Evolutionary conservation across 2,888 invertebrate species (phyloP).

Genomic region (Trachelus stipa): DNA sequence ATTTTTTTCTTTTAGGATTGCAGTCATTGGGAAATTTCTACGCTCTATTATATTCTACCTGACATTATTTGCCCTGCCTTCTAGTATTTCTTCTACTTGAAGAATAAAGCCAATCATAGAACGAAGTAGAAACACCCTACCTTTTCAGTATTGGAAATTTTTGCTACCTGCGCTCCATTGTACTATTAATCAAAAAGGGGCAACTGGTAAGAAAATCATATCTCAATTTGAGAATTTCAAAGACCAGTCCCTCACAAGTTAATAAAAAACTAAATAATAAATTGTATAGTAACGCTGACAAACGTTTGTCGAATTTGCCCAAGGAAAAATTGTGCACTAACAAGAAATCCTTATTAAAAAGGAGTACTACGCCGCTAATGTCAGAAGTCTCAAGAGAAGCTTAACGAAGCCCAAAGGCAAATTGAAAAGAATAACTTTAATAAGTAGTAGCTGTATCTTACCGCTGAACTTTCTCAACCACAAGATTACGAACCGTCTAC

Average conservation of each 20-base stretch:
- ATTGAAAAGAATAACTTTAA: neutral
- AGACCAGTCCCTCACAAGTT: neutral
- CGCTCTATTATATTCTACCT: too few relatives aligned
- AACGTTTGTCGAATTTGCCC: neutral
- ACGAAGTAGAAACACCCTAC: neutral
- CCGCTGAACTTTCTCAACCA: neutral
- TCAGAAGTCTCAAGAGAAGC: neutral
- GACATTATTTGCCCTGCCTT: too few relatives aligned
- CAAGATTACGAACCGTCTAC: neutral
- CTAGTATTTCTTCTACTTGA: neutral
- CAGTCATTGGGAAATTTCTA: too few relatives aligned
- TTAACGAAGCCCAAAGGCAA: neutral
- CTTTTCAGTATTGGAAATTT: neutral
- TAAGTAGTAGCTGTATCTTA: neutral
- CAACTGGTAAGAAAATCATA: neutral
- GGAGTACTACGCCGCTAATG: neutral
- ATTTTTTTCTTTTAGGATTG: neutral
- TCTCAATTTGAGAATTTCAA: neutral
- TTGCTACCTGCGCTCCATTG: neutral
- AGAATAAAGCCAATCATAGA: neutral
- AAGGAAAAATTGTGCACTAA: neutral
- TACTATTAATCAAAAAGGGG: neutral
- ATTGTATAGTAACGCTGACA: too few relatives aligned
- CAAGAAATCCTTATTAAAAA: neutral
- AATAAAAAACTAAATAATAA: neutral